phyloP scores from a whole-genome alignment of 2,888 invertebrate species.

The Rapana venosa region DNA sequence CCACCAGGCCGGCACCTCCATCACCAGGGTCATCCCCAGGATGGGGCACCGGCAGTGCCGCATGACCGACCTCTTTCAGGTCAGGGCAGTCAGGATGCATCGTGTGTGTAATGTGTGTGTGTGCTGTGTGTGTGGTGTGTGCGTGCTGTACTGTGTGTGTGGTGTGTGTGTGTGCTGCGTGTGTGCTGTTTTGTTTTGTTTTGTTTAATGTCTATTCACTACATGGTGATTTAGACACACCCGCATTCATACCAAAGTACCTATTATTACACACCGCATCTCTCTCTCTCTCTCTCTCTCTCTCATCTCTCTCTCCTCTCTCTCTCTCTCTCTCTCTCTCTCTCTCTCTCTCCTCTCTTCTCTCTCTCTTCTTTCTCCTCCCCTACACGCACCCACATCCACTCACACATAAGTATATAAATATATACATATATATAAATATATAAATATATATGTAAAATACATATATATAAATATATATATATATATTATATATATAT shows the following conservation, averaged over 20 bases:
- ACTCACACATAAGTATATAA: no score
- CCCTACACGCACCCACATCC: no score
- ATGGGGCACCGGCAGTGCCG: constrained; percentile 54
- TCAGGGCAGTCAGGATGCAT: not conserved
- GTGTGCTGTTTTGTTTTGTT: not conserved
- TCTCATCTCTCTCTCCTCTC: not conserved
- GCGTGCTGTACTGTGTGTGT: not conserved
- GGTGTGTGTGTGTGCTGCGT: not conserved
- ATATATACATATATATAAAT: no score
- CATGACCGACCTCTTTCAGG: constrained; percentile 57
- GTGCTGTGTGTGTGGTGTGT: not conserved
- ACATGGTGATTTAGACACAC: no score
- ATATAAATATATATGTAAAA: no score
- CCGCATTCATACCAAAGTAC: no score
- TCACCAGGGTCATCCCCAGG: constrained; percentile 84
- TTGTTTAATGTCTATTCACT: not conserved
- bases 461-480: no score
- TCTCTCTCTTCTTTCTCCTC: not conserved
- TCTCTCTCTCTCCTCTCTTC: not conserved
- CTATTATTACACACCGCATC: no score
- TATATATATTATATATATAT: no score
- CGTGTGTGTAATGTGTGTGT: not conserved
- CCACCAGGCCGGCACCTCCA: constrained; percentile 92
- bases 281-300: not conserved
- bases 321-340: not conserved